Evolutionary conservation across 2,797 vertebrate species (phyloP), one percentile per base, ranked within the genome.

Genomic region (Bucorvus abyssinicus): DNA sequence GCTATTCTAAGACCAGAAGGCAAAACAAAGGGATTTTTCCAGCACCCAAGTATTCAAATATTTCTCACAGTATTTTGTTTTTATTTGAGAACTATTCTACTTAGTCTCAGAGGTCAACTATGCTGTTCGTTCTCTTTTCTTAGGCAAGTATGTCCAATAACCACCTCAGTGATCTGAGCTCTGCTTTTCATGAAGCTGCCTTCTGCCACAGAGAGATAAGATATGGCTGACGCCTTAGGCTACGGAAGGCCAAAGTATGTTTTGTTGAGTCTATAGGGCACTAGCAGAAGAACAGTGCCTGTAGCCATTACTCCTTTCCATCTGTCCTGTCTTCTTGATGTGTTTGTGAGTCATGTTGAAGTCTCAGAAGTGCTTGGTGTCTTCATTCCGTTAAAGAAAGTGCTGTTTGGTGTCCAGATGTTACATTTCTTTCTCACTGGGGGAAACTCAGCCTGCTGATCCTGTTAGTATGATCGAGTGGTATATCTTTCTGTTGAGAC

Each of bases 261-360:
- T 92, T 89, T 90, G 8, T 22, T 92, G 40, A 79, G 45, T 78
- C 83, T 81, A 19, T 26, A 77, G 38, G 60, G 61, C 34, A 50
- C 38, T 60, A 65, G 38, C 34, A 60, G 88, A 87, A 65, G 30
- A 86, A 26, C 26, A 92, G 30, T 73, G 87, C 15, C 71, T 78
- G 24, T 65, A 76, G 61, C 18, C 59, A 49, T 68, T 84, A 55
- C 36, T 84, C 9, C 9, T 79, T 94, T 75, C 91, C 69, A 69
- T 91, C 77, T 91, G 53, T 86, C 67, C 85, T 94, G 71, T 94
- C 90, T 90, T 80, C 87, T 86, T 79, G 61, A 73, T 83, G n/a
- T 30, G n/a, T 85, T 81, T 91, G 23, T 44, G 63, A 87, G 36
- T 73, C 50, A 47, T 50, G 8, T 2, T 93, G 76, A 95, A 93